Conservation (phyloP, 2,797 vertebrate genomes). For the Odontamblyopus rebecca region DNA sequence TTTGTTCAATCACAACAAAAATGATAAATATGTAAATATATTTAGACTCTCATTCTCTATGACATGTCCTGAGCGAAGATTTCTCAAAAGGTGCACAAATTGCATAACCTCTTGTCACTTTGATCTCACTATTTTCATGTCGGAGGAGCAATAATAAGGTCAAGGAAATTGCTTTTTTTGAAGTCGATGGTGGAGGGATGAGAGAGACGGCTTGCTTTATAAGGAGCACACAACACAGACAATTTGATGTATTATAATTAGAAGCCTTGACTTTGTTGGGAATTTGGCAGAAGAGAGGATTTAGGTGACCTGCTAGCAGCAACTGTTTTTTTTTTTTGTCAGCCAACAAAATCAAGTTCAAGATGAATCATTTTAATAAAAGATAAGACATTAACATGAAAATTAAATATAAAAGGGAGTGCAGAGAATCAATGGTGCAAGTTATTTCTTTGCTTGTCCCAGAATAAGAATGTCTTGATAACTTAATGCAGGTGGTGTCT, state of each 20-base stretch:
- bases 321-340: no score
- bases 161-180: constrained; percentile 35
- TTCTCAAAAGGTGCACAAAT: constrained; percentile 1
- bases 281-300: not conserved
- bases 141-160: constrained; percentile 27
- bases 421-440: not conserved
- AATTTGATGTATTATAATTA: constrained; percentile 42
- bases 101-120: constrained; percentile 27
- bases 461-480: not conserved
- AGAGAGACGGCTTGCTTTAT: constrained; percentile 29
- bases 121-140: constrained; percentile 39
- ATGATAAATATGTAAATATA: no score
- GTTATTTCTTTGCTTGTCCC: not conserved
- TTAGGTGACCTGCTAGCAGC: not conserved
- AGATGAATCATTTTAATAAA: not conserved
- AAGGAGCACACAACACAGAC: constrained; percentile 44
- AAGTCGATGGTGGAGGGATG: constrained; percentile 19
- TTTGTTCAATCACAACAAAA: no score
- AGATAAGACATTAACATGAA: not conserved
- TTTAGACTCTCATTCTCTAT: not conserved
- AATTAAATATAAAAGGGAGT: not conserved
- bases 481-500: no score
- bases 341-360: not conserved
- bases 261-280: constrained; percentile 20
- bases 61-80: constrained; percentile 12